Conservation (phyloP, 2,888 invertebrate species). For the Bhutanitis thaidina region DNA sequence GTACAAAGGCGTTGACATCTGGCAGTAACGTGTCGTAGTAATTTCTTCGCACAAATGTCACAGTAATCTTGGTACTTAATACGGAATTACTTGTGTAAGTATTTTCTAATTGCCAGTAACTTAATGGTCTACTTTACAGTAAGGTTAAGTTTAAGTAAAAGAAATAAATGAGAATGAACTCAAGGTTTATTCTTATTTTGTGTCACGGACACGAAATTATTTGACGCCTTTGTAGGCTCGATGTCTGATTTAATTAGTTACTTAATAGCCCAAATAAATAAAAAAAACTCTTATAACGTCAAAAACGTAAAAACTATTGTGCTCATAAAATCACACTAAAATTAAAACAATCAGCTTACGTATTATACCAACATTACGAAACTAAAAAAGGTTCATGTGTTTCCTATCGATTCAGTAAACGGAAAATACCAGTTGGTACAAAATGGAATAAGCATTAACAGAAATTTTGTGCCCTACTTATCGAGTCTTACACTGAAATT, state of each 20-base stretch:
- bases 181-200: no score
- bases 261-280: no score
- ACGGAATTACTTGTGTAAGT: not conserved
- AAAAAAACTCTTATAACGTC: no score
- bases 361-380: not conserved
- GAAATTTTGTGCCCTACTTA: slow-evolving; percentile 53
- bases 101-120: no score
- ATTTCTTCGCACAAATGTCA: slow-evolving; percentile 60
- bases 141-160: no score
- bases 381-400: slow-evolving; percentile 9
- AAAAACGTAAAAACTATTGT: not conserved
- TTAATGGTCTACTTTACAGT: no score
- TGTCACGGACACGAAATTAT: not conserved
- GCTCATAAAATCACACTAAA: not conserved
- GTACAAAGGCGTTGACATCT: slow-evolving; percentile 30
- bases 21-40: slow-evolving; percentile 35
- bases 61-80: slow-evolving; percentile 23
- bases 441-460: slow-evolving; percentile 21
- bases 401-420: slow-evolving; percentile 5
- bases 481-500: slow-evolving; percentile 59
- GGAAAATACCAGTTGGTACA: slow-evolving; percentile 6
- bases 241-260: no score
- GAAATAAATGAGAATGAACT: no score
- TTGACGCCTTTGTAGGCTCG: not conserved
- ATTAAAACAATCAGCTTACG: not conserved